Evolutionary conservation across 2,888 invertebrate species (phyloP), one percentile per base, ranked within the genome.

Genomic region (Glaucopsyche alexis): DNA sequence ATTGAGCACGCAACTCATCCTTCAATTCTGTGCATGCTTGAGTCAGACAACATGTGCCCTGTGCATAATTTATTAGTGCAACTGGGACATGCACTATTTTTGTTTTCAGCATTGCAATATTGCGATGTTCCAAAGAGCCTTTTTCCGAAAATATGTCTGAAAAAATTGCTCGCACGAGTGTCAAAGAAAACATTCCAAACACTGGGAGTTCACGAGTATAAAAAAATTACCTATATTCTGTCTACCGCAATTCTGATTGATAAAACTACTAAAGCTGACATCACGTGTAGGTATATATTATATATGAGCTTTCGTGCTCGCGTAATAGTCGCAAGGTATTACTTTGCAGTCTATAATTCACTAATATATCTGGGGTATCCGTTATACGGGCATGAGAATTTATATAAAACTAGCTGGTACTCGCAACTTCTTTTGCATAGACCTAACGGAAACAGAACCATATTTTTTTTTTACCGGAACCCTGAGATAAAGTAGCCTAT

Each of bases 301-400:
- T 29, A 11, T 52, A 14, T 55, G 29, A 60, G 29, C 60, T 50
- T 50, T n/a, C 60, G 8, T 16, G 55, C 16, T 16, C 16, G 60
- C 7, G 60, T 19, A 11, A 29, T 69, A 71, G 75, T 72, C 72
- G 60, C 72, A 29, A 29, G 67, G 74, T 71, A 66, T 67, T 50
- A 14, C 47, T 19, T 66, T 71, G 52, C 47, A 60, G 66, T 55
- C 74, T 55, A 71, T 71, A 74, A 71, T 45, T 71, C 50, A 42
- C 60, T 3, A 29, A 29, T 29, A 29, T 67, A 45, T 71, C 19
- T n/a, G 60, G 55, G 71, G 66, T 47, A 60, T 69, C 71, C 55
- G 55, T 45, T 42, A 71, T 16, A 38, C 16, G 71, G 52, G 7
- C 40, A 55, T 52, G 16, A 52, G 52, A 42, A 45, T 71, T 71